Evolutionary conservation across 2,888 invertebrate genomes (phyloP).

Genomic region (Autographa gamma): DNA sequence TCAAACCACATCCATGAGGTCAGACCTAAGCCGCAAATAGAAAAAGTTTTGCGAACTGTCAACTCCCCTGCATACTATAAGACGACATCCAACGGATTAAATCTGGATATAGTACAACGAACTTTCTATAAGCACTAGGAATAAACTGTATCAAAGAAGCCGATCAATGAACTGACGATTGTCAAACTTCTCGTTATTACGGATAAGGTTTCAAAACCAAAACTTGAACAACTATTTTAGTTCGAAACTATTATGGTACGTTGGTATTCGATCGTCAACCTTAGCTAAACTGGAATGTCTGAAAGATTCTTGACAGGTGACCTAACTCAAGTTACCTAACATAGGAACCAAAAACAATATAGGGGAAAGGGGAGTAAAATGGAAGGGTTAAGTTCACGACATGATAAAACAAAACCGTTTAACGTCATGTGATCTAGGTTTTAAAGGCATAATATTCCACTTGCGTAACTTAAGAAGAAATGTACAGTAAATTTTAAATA

Average conservation of each 20-base stretch:
- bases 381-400: no score
- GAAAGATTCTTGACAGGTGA: background rate
- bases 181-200: background rate
- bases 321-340: background rate
- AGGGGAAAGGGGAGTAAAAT: no score
- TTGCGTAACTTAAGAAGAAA: no score
- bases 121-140: background rate
- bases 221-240: background rate
- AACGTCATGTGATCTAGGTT: no score
- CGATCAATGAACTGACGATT: background rate
- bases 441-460: no score
- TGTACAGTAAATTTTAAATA: background rate
- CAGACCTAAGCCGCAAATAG: background rate
- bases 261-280: background rate
- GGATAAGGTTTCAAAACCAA: background rate
- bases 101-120: background rate
- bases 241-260: background rate
- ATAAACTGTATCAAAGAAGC: background rate
- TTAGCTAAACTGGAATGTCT: background rate
- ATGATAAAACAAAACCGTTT: no score
- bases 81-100: background rate
- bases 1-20: background rate
- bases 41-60: background rate
- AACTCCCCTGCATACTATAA: background rate
- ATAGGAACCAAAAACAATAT: no score